Percentiles rank a stretch among this genome's conserved stretches.
Evolutionary conservation across 2,797 vertebrate genomes (phyloP).

Genomic region (Phataginus tetradactyla): DNA sequence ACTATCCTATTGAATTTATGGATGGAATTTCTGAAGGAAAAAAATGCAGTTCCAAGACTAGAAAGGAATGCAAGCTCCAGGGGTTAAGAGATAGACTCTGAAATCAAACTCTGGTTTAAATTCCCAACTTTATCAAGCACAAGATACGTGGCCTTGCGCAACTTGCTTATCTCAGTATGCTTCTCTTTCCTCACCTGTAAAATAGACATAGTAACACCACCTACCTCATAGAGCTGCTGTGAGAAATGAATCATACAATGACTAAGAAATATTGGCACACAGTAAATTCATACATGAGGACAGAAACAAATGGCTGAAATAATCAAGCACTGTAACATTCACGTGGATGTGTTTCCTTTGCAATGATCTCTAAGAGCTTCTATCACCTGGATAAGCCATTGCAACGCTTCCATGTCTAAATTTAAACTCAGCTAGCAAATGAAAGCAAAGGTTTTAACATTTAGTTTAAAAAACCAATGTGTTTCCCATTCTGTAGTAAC

Average conservation of each 20-base stretch:
- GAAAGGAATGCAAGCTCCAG: neutral
- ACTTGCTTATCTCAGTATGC: neutral
- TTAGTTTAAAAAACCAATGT: neutral
- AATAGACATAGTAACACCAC: neutral
- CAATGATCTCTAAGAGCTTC: neutral
- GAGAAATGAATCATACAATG: neutral
- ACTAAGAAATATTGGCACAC: neutral
- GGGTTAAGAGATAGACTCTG: neutral
- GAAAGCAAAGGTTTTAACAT: neutral
- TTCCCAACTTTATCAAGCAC: neutral
- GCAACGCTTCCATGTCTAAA: conserved; percentile 29
- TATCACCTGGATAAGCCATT: neutral
- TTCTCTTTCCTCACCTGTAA: neutral
- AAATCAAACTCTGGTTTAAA: neutral
- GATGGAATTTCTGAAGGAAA: conserved; percentile 9
- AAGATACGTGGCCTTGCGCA: neutral
- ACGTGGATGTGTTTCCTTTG: neutral
- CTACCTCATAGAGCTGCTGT: neutral
- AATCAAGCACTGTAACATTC: neutral
- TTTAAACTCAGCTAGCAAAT: neutral
- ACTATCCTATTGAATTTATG: conserved; percentile 49
- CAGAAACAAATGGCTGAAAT: conserved; percentile 10
- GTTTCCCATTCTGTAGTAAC: neutral
- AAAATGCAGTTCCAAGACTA: neutral
- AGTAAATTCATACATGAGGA: neutral